A percentile compares a stretch with the other conserved stretches of the same genome.
Evolutionary conservation across 2,797 vertebrate genomes (phyloP).

Genomic region (Monodelphis domestica): DNA sequence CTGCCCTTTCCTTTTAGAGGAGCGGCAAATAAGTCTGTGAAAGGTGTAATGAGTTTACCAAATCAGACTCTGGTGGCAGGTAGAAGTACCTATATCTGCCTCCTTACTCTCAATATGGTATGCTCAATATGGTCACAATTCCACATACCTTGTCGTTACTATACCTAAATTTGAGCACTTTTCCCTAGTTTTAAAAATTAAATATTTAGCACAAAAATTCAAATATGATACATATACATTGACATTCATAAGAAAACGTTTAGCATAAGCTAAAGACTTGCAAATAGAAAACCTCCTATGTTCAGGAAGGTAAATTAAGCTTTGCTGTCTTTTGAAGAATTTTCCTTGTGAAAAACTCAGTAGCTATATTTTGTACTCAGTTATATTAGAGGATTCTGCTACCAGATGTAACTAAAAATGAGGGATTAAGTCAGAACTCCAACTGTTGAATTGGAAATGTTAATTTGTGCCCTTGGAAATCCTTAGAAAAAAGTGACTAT

Average conservation of each 20-base stretch:
- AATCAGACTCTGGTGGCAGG: not conserved
- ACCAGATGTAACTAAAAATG: not conserved
- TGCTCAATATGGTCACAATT: not conserved
- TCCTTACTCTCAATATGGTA: not conserved
- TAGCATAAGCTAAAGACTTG: conserved; percentile 25
- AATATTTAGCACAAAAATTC: conserved; percentile 9
- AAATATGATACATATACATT: conserved; percentile 20
- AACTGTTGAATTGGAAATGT: not conserved
- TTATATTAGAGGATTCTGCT: conserved; percentile 33
- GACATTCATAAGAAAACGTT: conserved; percentile 56
- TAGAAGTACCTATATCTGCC: not conserved
- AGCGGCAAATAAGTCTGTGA: not conserved
- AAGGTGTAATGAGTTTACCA: not conserved
- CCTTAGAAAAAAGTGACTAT: not conserved
- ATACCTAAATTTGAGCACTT: conserved; percentile 16
- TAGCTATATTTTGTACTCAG: conserved; percentile 9
- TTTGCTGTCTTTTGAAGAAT: conserved; percentile 63
- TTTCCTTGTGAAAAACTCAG: conserved; percentile 50
- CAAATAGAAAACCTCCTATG: conserved; percentile 33
- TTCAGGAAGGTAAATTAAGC: not conserved
- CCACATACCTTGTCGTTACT: not conserved
- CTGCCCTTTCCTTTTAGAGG: not conserved
- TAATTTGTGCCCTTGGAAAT: not conserved
- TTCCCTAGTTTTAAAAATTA: conserved; percentile 24
- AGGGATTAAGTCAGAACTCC: not conserved